Evolutionary conservation across 2,888 invertebrate species (phyloP).

Genomic region (Bugulina stolonifera): DNA sequence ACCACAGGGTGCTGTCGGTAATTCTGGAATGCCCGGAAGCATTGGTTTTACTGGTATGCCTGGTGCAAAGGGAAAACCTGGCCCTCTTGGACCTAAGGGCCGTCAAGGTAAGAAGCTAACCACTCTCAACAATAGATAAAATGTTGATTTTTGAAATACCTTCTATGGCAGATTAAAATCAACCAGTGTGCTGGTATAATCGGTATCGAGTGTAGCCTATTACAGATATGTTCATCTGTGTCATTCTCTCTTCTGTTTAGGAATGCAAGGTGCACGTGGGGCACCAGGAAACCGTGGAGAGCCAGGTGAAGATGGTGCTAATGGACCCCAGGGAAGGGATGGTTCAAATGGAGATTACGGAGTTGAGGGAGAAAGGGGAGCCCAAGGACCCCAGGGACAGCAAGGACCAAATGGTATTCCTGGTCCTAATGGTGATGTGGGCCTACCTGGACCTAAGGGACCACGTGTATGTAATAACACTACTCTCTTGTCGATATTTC

Average conservation of each 20-base stretch:
- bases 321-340: conserved; percentile 1
- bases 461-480: not conserved
- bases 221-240: no score
- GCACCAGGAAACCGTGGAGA: conserved; percentile 1
- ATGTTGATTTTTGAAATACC: no score
- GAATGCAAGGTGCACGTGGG: conserved; percentile 21
- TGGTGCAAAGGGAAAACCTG: conserved; percentile 15
- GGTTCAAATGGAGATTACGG: conserved; percentile 12
- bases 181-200: no score
- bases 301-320: not conserved
- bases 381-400: conserved; percentile 8
- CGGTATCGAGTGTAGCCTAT: no score
- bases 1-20: conserved; percentile 5
- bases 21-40: not conserved
- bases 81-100: conserved; percentile 9
- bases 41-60: conserved; percentile 18
- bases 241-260: no score
- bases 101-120: conserved; percentile 22
- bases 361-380: conserved; percentile 5
- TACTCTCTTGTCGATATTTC: not conserved
- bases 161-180: no score
- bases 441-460: not conserved
- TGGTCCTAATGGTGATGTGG: not conserved
- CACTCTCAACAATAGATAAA: no score
- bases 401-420: conserved; percentile 11